Percentiles rank a stretch among this genome's conserved stretches.
phyloP scores from a whole-genome alignment of 1,140 invertebrate genomes.

The Anastrepha ludens region DNA sequence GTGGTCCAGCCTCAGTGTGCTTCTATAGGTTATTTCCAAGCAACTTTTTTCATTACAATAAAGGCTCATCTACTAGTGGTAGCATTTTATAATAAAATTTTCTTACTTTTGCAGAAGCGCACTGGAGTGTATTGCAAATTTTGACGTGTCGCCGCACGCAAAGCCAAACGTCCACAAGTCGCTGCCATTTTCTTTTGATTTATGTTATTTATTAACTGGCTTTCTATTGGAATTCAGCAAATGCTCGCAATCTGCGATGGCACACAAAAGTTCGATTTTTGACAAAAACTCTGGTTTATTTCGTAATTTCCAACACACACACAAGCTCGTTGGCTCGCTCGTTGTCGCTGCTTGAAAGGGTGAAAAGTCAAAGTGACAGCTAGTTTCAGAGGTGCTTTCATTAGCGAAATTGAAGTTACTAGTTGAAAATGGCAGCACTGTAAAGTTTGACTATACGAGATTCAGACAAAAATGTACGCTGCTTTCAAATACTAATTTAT shows the following conservation, averaged over 20 bases:
- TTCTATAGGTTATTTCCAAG: background rate
- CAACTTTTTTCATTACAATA: background rate
- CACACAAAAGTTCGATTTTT: constrained; percentile 49
- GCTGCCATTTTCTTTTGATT: constrained; percentile 77
- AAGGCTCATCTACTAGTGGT: background rate
- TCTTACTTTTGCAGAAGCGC: constrained; percentile 75
- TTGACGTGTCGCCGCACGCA: constrained; percentile 75
- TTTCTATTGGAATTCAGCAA: constrained; percentile 62
- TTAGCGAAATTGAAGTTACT: background rate
- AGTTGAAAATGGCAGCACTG: background rate
- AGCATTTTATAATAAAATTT: constrained; percentile 6
- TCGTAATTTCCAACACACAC: constrained; percentile 58
- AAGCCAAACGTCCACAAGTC: constrained; percentile 75
- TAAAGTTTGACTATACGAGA: background rate
- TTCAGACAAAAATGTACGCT: no score
- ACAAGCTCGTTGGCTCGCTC: constrained; percentile 19
- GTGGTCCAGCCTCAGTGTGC: background rate
- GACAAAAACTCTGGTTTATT: constrained; percentile 54
- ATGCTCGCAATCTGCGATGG: constrained; percentile 26
- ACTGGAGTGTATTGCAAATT: constrained; percentile 75
- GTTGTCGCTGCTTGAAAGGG: constrained; percentile 34
- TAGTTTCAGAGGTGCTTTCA: background rate
- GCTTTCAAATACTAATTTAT: no score
- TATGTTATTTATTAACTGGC: constrained; percentile 62
- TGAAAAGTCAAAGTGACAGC: constrained; percentile 47